phyloP scores from a whole-genome alignment of 2,113 vertebrate genomes.

The Barnardius zonarius region DNA sequence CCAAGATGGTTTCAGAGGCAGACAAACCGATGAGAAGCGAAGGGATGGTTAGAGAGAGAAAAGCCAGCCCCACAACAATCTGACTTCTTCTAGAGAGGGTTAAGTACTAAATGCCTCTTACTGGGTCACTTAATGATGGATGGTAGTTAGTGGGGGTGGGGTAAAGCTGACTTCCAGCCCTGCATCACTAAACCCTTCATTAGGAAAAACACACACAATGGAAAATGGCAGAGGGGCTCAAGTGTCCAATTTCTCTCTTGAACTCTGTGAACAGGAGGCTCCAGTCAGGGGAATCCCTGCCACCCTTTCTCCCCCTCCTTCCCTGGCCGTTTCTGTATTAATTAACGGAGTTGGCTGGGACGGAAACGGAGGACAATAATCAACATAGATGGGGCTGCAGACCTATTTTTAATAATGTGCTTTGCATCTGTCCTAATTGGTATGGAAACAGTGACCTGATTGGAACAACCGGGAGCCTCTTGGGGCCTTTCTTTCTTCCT shows the following conservation, averaged over 20 bases:
- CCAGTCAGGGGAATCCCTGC: constrained; percentile 71
- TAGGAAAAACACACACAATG: constrained; percentile 71
- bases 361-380: constrained; percentile 74
- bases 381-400: constrained; percentile 73
- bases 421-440: constrained; percentile 77
- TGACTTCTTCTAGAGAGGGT: constrained; percentile 60
- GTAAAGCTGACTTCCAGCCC: constrained; percentile 73
- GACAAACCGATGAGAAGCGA: not conserved
- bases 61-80: constrained; percentile 25
- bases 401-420: constrained; percentile 77
- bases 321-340: constrained; percentile 72
- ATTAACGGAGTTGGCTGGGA: constrained; percentile 76
- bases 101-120: constrained; percentile 66
- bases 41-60: constrained; percentile 21
- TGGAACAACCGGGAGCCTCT: constrained; percentile 71
- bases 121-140: constrained; percentile 68
- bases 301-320: constrained; percentile 64
- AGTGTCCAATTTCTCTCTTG: constrained; percentile 75
- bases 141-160: constrained; percentile 62
- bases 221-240: constrained; percentile 69
- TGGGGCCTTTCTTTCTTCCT: constrained; percentile 68
- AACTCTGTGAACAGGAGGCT: constrained; percentile 73
- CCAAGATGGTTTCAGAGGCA: not conserved
- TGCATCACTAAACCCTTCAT: constrained; percentile 72
- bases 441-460: constrained; percentile 77